Base-by-base conservation (phyloP, 2,888 invertebrate species). In the Xylocampa areola region DNA sequence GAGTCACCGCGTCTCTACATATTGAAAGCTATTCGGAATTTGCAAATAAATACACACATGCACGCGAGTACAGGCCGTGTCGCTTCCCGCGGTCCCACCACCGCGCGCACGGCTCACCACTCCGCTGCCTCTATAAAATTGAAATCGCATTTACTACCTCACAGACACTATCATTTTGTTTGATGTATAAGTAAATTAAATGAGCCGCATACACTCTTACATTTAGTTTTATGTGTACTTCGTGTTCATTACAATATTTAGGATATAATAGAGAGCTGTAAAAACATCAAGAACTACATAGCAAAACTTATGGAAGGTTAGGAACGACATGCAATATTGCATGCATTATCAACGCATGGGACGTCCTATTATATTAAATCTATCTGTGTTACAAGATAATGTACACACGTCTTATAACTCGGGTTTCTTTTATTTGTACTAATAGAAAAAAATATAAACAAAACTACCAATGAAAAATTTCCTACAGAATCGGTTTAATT, bases 11-110 rank as follows among this genome's bases (percentile, higher is more conserved):
- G 88, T 86, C 86, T 89, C 91, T 91, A 91, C 91, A 90, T 92
- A 92, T 92, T 92, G 92, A 92, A 92, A 91, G 88, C 91, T 88
- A 91, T 89, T 92, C 85, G 87, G 89, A 89, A 93, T 92, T 92
- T 86, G 88, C 89, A 92, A 92, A 92, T 92, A 93, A 92, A 92
- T 91, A 92, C 88, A 91, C 88, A 89, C 88, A 89, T 87, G 86
- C 85, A 85, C 79, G 81, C 78, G 82, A 80, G 80, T 75, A 77
- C 77, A 77, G 65, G 59, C 72, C 63, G 76, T 71, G 54, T 68
- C 71, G 77, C 77, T 68, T 50, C 68, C 51, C 71, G 75, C 74
- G 72, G 37, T 75, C 79, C 78, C 83, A 80, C 86, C 84, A 83
- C 86, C 86, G 82, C 81, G 80, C 84, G 83, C 85, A 83, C 73